Percentiles rank a stretch among this genome's conserved stretches.
Conservation (phyloP, 2,888 invertebrate genomes). For the Apomyelois bistriatella region DNA sequence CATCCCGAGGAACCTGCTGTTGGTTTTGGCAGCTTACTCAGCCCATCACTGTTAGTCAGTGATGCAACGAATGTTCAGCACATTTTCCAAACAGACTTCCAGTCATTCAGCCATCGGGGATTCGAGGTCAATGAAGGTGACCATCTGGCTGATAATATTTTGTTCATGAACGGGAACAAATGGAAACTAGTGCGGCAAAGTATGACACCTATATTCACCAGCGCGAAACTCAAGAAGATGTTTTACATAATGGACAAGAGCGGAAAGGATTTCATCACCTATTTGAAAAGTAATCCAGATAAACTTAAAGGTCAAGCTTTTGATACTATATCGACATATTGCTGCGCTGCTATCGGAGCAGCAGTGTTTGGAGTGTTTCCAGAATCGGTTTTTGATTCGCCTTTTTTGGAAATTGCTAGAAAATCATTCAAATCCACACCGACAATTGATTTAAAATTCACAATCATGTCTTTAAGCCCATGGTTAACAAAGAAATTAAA, state of each 20-base stretch:
- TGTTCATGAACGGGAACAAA: slow-evolving; percentile 41
- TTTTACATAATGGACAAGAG: slow-evolving; percentile 49
- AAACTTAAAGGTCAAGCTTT: slow-evolving; percentile 30
- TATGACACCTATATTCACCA: slow-evolving; percentile 54
- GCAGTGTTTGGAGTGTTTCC: slow-evolving; percentile 30
- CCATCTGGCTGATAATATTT: slow-evolving; percentile 40
- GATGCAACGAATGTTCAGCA: slow-evolving; percentile 41
- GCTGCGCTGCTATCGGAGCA: slow-evolving; percentile 46
- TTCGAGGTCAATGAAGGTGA: slow-evolving; percentile 36
- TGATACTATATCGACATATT: slow-evolving; percentile 36
- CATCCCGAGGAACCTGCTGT: slow-evolving; percentile 32
- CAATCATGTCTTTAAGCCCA: slow-evolving; percentile 19
- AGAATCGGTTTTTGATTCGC: slow-evolving; percentile 37
- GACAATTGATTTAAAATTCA: slow-evolving; percentile 24
- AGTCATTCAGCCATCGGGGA: slow-evolving; percentile 44
- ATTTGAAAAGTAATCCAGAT: slow-evolving; percentile 36
- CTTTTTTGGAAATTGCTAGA: slow-evolving; percentile 9
- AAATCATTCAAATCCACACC: slow-evolving; percentile 18
- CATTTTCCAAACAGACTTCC: slow-evolving; percentile 40
- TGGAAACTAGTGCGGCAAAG: slow-evolving; percentile 59
- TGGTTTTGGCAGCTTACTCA: slow-evolving; percentile 24
- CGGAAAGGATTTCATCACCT: slow-evolving; percentile 44
- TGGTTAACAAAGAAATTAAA: slow-evolving; percentile 23
- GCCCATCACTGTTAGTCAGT: slow-evolving; percentile 35
- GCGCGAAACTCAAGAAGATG: slow-evolving; percentile 55